Percentiles rank a stretch among this genome's conserved stretches.
These are phyloP conservation scores for Hippoglossus hippoglossus DNA, from an alignment of 2,797 vertebrate species.

Conservation along the genomic window DNA sequence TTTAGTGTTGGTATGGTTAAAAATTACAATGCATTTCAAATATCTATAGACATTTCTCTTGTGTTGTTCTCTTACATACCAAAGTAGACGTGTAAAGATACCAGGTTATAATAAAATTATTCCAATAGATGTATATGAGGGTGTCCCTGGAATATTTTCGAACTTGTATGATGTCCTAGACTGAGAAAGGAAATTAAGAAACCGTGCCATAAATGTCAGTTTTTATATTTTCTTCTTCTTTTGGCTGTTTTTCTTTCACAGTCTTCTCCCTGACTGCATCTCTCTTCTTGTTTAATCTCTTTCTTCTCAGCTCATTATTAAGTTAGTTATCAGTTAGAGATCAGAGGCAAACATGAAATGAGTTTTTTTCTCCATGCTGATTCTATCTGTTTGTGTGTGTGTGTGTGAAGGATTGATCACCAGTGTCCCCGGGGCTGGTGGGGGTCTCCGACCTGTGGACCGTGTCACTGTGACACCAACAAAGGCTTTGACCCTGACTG, in stretches of 20 bases:
- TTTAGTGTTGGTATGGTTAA: too few relatives aligned
- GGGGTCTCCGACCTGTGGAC: conserved; percentile 95
- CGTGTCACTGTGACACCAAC: conserved; percentile 93
- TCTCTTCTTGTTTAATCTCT: conserved; percentile 16
- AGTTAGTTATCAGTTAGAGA: background rate
- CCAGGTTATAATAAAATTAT: too few relatives aligned
- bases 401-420: conserved; percentile 90
- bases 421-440: conserved; percentile 98
- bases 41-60: too few relatives aligned
- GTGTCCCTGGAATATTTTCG: too few relatives aligned
- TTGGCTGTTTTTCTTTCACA: background rate
- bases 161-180: too few relatives aligned
- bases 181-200: too few relatives aligned
- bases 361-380: background rate
- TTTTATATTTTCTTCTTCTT: background rate
- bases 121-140: too few relatives aligned
- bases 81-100: too few relatives aligned
- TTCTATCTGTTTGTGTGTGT: conserved; percentile 24
- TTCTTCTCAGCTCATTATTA: background rate
- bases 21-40: too few relatives aligned
- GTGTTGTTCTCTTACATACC: too few relatives aligned
- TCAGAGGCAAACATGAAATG: background rate
- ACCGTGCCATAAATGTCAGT: too few relatives aligned
- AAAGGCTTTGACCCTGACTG: conserved; percentile 97
- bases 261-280: background rate